These are phyloP conservation scores for Moxostoma hubbsi DNA, from an alignment of 2,797 vertebrate species.

Conservation along the genomic window DNA sequence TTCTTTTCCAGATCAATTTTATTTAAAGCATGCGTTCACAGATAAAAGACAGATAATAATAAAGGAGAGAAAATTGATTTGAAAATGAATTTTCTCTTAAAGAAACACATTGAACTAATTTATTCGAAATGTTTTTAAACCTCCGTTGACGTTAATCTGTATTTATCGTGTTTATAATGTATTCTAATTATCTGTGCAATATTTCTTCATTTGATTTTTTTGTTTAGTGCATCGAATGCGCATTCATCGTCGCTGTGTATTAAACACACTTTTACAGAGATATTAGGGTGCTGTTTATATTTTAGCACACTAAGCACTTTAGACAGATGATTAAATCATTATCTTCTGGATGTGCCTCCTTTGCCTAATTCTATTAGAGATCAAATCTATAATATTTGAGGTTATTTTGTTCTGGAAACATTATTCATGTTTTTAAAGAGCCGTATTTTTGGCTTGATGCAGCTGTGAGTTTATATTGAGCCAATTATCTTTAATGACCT, in stretches of 20 bases:
- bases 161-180: constrained; percentile 69
- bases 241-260: constrained; percentile 65
- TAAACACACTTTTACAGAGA: constrained; percentile 67
- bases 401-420: constrained; percentile 58
- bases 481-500: constrained; percentile 79
- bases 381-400: constrained; percentile 70
- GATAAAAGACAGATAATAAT: constrained; percentile 47
- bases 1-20: constrained; percentile 11
- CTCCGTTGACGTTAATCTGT: constrained; percentile 67
- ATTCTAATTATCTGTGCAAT: constrained; percentile 69
- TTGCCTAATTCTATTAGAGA: constrained; percentile 71
- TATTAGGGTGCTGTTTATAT: constrained; percentile 63
- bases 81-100: constrained; percentile 45
- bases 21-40: constrained; percentile 38
- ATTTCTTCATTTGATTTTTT: constrained; percentile 59
- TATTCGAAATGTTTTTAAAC: constrained; percentile 47
- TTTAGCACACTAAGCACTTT: constrained; percentile 65
- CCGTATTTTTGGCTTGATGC: constrained; percentile 62
- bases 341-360: constrained; percentile 65
- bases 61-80: constrained; percentile 40
- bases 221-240: constrained; percentile 66
- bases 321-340: constrained; percentile 75
- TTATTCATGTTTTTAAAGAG: constrained; percentile 70
- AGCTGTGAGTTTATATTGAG: constrained; percentile 68
- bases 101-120: constrained; percentile 55